Base-by-base conservation (phyloP, 2,888 invertebrate genomes). In the Ichneumoninae sp. region DNA sequence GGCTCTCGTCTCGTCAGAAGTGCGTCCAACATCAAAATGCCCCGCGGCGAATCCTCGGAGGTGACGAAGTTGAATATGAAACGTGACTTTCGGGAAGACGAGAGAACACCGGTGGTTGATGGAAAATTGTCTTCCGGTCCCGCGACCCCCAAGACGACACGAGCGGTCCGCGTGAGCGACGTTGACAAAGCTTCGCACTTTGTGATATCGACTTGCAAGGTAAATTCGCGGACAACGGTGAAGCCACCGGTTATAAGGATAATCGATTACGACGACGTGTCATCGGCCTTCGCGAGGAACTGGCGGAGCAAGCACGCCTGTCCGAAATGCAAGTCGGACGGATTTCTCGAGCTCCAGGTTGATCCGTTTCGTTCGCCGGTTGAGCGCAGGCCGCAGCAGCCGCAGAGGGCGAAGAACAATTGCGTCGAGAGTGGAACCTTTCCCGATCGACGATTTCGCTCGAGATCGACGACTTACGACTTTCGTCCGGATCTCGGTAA, bases 271-370 rank as follows among this genome's bases (percentile, higher is more conserved):
- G 91, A 90, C 72, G 80, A 85, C 26, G 54, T 85, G 52, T 83
- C 81, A 5, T 79, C 82, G 22, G 44, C 52, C 6, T 69, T 71
- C 7, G 78, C 85, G 13, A 66, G n/a, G 36, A 80, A 76, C 19
- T 82, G 80, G 80, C 44, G 50, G 47, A 82, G 74, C 36, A 72
- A 74, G 33, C 92, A 91, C 74, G 90, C 89, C 19, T 91, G 92
- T 76, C 85, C 88, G 0, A 91, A 92, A 75, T 92, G 91, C 75
- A 90, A 89, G 5, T 88, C 91, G 44, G 90, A 89, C n/a, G 88
- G 86, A 40, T 75, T 88, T 66, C 87, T 91, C 0, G 88, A 87
- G 47, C 84, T 87, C 7, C 89, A 88, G 36, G 77, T 90, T 8
- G 89, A 91, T 80, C 91, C 92, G 6, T 90, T 91, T 76, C 86